Conservation (phyloP, 1,140 invertebrate species). For the Thaumatotibia leucotreta region DNA sequence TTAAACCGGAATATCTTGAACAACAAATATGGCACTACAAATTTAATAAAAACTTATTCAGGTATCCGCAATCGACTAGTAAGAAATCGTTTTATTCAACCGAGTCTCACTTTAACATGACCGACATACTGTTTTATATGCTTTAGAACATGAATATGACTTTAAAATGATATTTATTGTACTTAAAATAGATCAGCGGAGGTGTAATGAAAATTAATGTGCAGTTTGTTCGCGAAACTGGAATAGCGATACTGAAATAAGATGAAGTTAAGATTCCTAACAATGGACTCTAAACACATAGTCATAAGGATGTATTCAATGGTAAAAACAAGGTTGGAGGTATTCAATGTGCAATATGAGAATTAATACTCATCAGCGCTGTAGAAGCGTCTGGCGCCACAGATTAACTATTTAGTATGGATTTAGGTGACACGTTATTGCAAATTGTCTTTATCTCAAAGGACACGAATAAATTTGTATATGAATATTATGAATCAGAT, state of each 20-base stretch:
- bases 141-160: conserved; percentile 31
- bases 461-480: neutral
- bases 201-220: conserved; percentile 31
- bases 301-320: neutral
- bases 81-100: conserved; percentile 9
- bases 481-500: neutral
- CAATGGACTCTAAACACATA: neutral
- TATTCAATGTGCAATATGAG: conserved; percentile 31
- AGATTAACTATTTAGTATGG: conserved; percentile 10
- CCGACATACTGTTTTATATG: conserved; percentile 15
- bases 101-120: conserved; percentile 27
- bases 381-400: conserved; percentile 24
- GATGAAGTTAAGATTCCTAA: neutral
- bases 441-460: neutral
- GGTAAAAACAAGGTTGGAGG: conserved; percentile 4
- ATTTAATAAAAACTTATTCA: conserved; percentile 9
- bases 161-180: conserved; percentile 36
- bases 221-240: conserved; percentile 29
- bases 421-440: neutral
- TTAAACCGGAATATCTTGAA: neutral
- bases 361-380: conserved; percentile 31
- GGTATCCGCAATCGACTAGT: neutral
- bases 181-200: conserved; percentile 35
- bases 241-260: conserved; percentile 17
- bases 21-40: neutral